A percentile compares a stretch with the other conserved stretches of the same genome.
Conservation (phyloP, 92 coral and sea anemone genomes). For the Metridium senile region DNA sequence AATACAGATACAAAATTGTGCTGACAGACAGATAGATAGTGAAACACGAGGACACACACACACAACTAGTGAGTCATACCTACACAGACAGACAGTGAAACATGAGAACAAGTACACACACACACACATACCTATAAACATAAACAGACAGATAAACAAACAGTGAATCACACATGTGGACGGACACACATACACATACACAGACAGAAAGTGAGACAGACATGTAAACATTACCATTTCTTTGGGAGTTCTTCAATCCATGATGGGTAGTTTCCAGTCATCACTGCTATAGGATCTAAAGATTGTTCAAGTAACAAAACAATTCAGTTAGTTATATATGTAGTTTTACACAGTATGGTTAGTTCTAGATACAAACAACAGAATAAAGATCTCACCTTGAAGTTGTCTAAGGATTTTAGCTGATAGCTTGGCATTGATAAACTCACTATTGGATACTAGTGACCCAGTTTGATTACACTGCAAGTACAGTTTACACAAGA, state of each 20-base stretch:
- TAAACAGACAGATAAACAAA: background rate
- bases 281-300: constrained; percentile 94
- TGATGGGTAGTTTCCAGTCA: constrained; percentile 94
- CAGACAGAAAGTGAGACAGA: background rate
- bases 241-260: constrained; percentile 93
- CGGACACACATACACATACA: background rate
- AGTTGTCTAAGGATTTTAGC: constrained; percentile 92
- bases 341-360: too few species aligned
- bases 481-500: constrained; percentile 4
- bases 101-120: too few species aligned
- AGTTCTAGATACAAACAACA: too few species aligned
- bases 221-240: constrained; percentile 67
- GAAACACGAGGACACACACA: too few species aligned
- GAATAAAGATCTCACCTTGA: constrained; percentile 62
- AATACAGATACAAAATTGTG: background rate
- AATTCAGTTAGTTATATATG: background rate
- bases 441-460: constrained; percentile 78
- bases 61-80: too few species aligned
- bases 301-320: background rate
- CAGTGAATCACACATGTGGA: background rate
- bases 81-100: too few species aligned
- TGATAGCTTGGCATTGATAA: constrained; percentile 85
- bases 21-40: background rate
- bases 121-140: too few species aligned
- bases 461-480: constrained; percentile 74